Evolutionary conservation across 2,797 vertebrate genomes (phyloP).

Genomic region (Thripadectes ignobilis): DNA sequence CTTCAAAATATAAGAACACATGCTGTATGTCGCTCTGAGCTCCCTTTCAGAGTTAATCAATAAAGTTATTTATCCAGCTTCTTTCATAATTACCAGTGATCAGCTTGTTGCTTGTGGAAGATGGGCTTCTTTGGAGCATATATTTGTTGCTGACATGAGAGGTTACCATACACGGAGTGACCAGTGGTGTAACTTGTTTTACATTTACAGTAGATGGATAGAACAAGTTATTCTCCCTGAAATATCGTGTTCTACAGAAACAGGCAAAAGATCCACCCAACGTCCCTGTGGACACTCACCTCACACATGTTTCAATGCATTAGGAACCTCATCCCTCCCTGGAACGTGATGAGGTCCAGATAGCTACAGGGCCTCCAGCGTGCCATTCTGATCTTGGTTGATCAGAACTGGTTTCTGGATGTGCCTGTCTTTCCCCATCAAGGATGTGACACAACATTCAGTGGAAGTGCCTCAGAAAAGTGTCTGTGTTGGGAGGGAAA

Average conservation of each 20-base stretch:
- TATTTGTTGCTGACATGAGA: background rate
- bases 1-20: background rate
- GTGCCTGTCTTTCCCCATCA: background rate
- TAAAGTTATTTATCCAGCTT: background rate
- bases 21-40: background rate
- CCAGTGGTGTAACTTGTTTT: background rate
- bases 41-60: slow-evolving; percentile 5
- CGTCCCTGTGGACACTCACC: background rate
- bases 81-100: slow-evolving; percentile 11
- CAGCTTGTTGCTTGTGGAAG: background rate
- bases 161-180: background rate
- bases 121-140: background rate
- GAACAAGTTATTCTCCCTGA: background rate
- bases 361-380: background rate
- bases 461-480: background rate
- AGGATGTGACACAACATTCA: background rate
- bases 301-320: accelerated
- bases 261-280: background rate
- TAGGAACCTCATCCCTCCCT: background rate
- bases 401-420: background rate
- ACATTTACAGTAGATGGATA: background rate
- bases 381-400: background rate
- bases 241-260: background rate
- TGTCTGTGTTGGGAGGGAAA: background rate
- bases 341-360: background rate